Percentiles rank a stretch among this genome's conserved stretches.
phyloP scores from a whole-genome alignment of 2,888 invertebrate species.

The Carterocephalus palaemon region DNA sequence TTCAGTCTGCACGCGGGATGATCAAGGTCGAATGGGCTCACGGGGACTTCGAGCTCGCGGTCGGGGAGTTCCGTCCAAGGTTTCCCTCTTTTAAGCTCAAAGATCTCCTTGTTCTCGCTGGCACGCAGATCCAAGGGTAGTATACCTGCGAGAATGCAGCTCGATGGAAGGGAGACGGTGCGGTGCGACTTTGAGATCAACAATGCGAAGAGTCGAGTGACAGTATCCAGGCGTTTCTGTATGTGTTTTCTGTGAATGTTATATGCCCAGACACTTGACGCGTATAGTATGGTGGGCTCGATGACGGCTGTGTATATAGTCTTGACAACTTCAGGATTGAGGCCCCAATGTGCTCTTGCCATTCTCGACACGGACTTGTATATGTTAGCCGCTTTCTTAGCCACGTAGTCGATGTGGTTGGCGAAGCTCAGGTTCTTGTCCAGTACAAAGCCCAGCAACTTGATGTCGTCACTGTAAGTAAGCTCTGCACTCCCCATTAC shows the following conservation, averaged over 20 bases:
- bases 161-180: neutral
- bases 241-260: neutral
- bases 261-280: conserved; percentile 5
- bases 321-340: conserved; percentile 6
- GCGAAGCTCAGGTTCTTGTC: conserved; percentile 18
- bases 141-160: no score
- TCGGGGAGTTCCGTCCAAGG: neutral
- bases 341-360: conserved; percentile 20
- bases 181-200: neutral
- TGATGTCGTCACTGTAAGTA: neutral
- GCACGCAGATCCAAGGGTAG: no score
- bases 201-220: neutral
- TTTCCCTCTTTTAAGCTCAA: neutral
- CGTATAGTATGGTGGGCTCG: conserved; percentile 10
- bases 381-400: conserved; percentile 12
- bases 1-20: neutral
- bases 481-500: conserved; percentile 8
- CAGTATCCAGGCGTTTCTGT: neutral
- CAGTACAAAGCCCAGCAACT: conserved; percentile 18
- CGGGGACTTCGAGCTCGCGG: neutral
- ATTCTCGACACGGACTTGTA: conserved; percentile 18
- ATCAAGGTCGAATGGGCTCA: conserved; percentile 1
- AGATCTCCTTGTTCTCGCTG: neutral
- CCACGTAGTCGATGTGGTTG: conserved; percentile 1
- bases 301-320: neutral